Conservation (phyloP, 2,113 vertebrate genomes). For the Acrocephalus kingi region DNA sequence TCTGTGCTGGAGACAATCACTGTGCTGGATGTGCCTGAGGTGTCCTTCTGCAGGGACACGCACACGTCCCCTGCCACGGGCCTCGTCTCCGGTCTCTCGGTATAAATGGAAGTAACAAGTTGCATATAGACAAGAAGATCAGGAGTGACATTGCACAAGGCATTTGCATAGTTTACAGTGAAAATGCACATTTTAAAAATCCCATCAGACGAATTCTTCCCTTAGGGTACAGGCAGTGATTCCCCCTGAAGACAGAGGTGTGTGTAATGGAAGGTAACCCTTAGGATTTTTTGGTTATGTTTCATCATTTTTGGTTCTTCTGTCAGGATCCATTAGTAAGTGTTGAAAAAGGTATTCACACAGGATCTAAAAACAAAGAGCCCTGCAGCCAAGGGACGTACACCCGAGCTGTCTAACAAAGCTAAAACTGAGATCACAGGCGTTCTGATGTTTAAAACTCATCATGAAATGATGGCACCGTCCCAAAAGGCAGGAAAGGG, state of each 20-base stretch:
- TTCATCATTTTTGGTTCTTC: slow-evolving; percentile 58
- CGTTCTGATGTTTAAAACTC: slow-evolving; percentile 53
- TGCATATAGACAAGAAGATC: slow-evolving; percentile 25
- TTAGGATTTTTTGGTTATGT: slow-evolving; percentile 57
- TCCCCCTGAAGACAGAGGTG: slow-evolving; percentile 22
- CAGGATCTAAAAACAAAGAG: slow-evolving; percentile 58
- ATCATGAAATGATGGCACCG: slow-evolving; percentile 12
- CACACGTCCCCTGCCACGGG: not conserved
- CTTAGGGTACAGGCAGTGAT: slow-evolving; percentile 34
- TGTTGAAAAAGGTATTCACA: slow-evolving; percentile 23
- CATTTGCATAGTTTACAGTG: slow-evolving; percentile 53
- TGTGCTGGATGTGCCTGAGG: rapidly evolving
- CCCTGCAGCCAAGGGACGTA: slow-evolving; percentile 15
- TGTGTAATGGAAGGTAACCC: slow-evolving; percentile 44
- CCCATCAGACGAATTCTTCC: slow-evolving; percentile 52
- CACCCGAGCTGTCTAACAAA: slow-evolving; percentile 30
- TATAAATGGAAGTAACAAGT: not conserved
- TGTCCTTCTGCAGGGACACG: not conserved
- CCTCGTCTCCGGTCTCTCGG: not conserved
- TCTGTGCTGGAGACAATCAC: not conserved
- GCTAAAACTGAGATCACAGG: slow-evolving; percentile 51
- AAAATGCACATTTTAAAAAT: slow-evolving; percentile 58
- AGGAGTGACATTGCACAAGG: slow-evolving; percentile 43
- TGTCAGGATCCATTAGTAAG: slow-evolving; percentile 53
- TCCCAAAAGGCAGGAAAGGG: slow-evolving; percentile 46